Percentiles rank a stretch among this genome's conserved stretches.
phyloP scores from a whole-genome alignment of 2,797 vertebrate genomes.

The Macropus fuliginosus region DNA sequence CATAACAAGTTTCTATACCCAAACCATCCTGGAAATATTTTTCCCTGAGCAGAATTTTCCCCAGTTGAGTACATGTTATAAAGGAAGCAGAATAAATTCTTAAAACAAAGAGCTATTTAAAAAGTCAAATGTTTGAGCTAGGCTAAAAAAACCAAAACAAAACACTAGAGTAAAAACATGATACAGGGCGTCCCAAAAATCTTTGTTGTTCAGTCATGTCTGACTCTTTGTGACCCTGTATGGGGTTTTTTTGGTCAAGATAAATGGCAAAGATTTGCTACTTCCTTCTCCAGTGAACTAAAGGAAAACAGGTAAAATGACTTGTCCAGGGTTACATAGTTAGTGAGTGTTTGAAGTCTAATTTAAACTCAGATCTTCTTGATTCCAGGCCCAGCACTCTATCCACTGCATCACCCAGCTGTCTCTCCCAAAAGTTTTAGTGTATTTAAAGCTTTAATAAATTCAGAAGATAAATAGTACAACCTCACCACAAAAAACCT shows the following conservation, averaged over 20 bases:
- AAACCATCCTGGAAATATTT: background rate
- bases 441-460: background rate
- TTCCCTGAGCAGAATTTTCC: background rate
- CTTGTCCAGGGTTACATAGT: background rate
- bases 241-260: background rate
- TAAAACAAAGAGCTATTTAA: background rate
- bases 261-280: background rate
- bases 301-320: background rate
- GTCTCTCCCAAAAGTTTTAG: background rate
- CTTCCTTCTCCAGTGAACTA: background rate
- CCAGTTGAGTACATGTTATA: background rate
- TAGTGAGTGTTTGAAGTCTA: too few relatives aligned
- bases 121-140: background rate
- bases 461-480: background rate
- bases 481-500: background rate
- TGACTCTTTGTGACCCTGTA: background rate
- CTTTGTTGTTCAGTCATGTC: background rate
- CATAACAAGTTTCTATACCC: background rate
- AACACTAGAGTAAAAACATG: background rate
- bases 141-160: background rate
- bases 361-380: background rate
- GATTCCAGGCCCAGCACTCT: background rate
- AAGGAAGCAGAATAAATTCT: background rate
- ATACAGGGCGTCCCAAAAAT: background rate
- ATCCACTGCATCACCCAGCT: background rate